phyloP scores from a whole-genome alignment of 2,113 vertebrate species.

The Dasyurus viverrinus region DNA sequence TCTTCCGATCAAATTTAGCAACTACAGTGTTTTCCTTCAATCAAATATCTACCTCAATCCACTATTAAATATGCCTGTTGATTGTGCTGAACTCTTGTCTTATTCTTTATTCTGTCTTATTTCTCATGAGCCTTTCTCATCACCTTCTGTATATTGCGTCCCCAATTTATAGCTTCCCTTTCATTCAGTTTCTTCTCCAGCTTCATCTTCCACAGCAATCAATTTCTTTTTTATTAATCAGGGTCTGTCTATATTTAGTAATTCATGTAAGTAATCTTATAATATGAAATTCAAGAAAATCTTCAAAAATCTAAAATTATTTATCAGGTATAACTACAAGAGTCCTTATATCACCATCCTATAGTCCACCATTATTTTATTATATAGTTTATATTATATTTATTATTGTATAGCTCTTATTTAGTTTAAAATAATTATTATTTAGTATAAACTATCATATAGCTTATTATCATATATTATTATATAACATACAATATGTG shows the following conservation, averaged over 20 bases:
- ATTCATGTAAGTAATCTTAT: background rate
- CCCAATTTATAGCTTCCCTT: background rate
- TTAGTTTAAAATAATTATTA: no score
- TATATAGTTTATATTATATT: no score
- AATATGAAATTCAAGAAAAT: background rate
- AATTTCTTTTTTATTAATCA: background rate
- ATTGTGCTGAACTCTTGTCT: background rate
- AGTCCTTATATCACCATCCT: background rate
- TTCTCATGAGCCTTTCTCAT: background rate
- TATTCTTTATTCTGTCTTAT: background rate
- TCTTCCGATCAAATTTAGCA: background rate
- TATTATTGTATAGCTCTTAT: no score
- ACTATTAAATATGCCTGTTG: background rate
- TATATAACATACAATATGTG: no score
- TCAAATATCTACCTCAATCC: background rate
- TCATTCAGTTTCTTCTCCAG: background rate
- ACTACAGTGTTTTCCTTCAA: background rate
- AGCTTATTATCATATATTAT: no score
- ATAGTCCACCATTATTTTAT: background rate
- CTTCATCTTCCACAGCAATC: background rate
- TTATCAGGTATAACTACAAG: background rate
- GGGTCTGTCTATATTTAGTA: background rate
- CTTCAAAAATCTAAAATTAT: background rate
- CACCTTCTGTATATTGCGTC: background rate
- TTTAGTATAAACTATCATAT: no score